A percentile compares a stretch with the other conserved stretches of the same genome.
Conservation (phyloP, 2,797 vertebrate genomes). For the Tinamus major region DNA sequence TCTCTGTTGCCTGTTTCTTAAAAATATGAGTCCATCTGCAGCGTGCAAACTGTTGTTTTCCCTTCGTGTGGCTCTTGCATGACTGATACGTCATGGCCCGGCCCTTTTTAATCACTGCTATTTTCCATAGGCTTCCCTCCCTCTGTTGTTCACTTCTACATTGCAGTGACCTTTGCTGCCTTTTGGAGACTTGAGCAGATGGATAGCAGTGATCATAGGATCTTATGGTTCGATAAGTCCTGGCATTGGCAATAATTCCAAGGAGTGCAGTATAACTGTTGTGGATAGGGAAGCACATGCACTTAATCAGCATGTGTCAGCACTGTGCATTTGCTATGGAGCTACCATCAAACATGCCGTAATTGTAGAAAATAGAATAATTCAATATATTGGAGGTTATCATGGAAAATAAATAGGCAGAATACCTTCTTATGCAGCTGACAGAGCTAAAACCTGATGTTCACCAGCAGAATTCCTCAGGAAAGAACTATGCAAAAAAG, state of each 20-base stretch:
- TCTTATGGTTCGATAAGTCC: not conserved
- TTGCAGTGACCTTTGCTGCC: not conserved
- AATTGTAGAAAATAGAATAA: not conserved
- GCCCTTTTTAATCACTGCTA: not conserved
- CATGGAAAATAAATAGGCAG: not conserved
- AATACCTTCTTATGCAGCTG: not conserved
- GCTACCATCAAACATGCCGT: not conserved
- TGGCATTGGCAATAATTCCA: not conserved
- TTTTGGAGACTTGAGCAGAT: not conserved
- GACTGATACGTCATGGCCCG: not conserved
- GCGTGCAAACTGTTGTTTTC: not conserved
- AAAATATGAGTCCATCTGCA: not conserved
- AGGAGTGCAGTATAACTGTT: not conserved
- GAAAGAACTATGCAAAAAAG: not conserved
- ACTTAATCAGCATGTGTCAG: not conserved
- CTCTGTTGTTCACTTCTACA: not conserved
- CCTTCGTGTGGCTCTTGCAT: fast-evolving
- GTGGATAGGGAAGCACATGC: not conserved
- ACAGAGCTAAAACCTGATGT: not conserved
- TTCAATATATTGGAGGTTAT: not conserved
- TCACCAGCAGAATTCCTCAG: not conserved
- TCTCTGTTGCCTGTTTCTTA: not conserved
- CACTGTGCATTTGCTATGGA: not conserved
- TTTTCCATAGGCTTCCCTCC: not conserved
- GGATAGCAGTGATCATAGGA: not conserved